Evolutionary conservation across 2,113 vertebrate genomes (phyloP), one percentile per base, ranked within the genome.

Genomic region (Phasianus colchicus): DNA sequence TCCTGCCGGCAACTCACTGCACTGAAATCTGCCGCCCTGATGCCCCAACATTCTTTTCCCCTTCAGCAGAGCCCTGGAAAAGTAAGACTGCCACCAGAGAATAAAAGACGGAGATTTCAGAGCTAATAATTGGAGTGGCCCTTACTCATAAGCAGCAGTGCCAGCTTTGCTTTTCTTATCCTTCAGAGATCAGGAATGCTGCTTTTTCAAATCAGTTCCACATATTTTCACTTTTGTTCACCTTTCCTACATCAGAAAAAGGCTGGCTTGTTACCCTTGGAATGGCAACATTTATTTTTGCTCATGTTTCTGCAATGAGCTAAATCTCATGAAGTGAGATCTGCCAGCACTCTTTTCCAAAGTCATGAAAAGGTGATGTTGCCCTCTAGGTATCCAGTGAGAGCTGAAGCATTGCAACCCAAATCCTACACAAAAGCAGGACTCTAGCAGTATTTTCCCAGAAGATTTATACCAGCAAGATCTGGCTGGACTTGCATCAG

Each of bases 391-490:
- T 42, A 86, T 18, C 25, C 61, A 86, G 48, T 2, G 4, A 83
- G 6, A 90, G 54, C n/a, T 89, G 64, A 77, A 83, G 55, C 45
- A 32, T 18, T 45, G 50, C 34, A 92, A 86, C 38, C 20, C 45
- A 83, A 94, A 83, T 72, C 52, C 64, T 79, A 61, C 75, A 81
- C 12, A 86, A 95, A 91, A 77, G 40, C 52, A 83, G 61, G 47
- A 63, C 61, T 43, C 22, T 61, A 81, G 30, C 36, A 69, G 9
- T 25, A n/a, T 2, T 1, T 34, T 50, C 60, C 38, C 75, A 64
- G 0, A 0, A 77, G 70, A 74, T 36, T 93, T 74, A 64, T 21
- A 86, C 13, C 7, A 2, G 18, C 13, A 14, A 86, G 76, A 67
- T 65, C 30, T 75, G 43, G 16, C 2, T 86, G 66, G 73, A 86